Conservation (phyloP, 2,888 invertebrate genomes). For the Azorinus chamasolen region DNA sequence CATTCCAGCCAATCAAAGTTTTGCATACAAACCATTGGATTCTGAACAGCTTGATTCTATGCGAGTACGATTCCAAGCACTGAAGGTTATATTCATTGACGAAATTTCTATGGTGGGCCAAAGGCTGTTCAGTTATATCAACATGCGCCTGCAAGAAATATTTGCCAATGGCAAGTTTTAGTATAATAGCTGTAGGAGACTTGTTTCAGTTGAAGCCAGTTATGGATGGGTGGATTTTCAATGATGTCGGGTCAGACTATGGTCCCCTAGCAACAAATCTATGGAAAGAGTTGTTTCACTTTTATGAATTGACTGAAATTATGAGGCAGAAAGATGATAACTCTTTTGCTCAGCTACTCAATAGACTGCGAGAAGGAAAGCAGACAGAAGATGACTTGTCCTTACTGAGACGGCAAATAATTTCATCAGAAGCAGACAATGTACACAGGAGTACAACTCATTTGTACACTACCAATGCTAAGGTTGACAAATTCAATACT, state of each 20-base stretch:
- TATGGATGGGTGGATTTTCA: constrained; percentile 23
- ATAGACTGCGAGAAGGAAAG: constrained; percentile 52
- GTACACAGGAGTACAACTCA: too few relatives aligned
- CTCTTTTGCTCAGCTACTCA: constrained; percentile 52
- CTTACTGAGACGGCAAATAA: constrained; percentile 11
- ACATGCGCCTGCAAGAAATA: constrained; percentile 52
- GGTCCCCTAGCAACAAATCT: neutral
- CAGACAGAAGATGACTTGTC: constrained; percentile 35
- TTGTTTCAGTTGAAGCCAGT: constrained; percentile 31
- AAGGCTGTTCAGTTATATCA: constrained; percentile 57
- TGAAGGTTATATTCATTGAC: constrained; percentile 55
- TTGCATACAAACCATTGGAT: constrained; percentile 46
- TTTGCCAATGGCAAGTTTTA: constrained; percentile 57
- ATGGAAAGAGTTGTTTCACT: constrained; percentile 10
- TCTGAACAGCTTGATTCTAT: constrained; percentile 31
- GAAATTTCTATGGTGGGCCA: constrained; percentile 65
- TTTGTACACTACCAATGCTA: constrained; percentile 32
- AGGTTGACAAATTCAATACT: constrained; percentile 30
- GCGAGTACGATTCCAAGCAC: constrained; percentile 15
- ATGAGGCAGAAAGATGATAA: constrained; percentile 60
- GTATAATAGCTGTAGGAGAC: constrained; percentile 50
- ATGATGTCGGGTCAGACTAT: neutral
- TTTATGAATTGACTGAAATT: constrained; percentile 31
- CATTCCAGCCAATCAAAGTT: constrained; percentile 41
- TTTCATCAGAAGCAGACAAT: too few relatives aligned